Evolutionary conservation across 2,888 invertebrate genomes (phyloP).

Genomic region (Sepiola atlantica): DNA sequence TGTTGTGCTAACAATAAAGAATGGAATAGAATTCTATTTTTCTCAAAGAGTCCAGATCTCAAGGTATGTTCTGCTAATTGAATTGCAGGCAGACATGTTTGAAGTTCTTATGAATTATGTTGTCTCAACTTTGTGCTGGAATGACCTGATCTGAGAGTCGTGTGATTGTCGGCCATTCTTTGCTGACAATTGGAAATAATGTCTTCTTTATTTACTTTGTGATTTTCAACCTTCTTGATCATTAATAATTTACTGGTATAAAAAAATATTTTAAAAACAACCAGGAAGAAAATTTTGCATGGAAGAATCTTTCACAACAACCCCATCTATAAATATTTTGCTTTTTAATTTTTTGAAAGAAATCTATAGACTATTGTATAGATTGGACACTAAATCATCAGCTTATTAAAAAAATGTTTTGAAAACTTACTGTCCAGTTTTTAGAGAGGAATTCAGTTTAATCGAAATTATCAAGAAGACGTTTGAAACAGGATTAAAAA

Average conservation of each 20-base stretch:
- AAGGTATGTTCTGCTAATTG: not conserved
- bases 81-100: constrained; percentile 19
- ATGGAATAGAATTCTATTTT: not conserved
- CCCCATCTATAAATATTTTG: no score
- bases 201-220: not conserved
- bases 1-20: not conserved
- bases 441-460: no score
- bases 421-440: no score
- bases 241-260: not conserved
- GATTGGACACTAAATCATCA: no score
- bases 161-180: not conserved
- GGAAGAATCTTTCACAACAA: not conserved
- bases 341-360: no score
- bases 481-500: no score
- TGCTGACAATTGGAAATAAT: not conserved
- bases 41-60: not conserved
- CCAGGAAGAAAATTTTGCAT: not conserved
- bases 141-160: not conserved
- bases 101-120: not conserved
- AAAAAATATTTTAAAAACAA: not conserved
- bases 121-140: not conserved
- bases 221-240: not conserved
- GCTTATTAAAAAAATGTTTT: no score
- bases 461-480: no score
- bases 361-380: no score